These are phyloP conservation scores for Mamestra brassicae DNA, from an alignment of 2,888 invertebrate genomes.

Conservation along the genomic window DNA sequence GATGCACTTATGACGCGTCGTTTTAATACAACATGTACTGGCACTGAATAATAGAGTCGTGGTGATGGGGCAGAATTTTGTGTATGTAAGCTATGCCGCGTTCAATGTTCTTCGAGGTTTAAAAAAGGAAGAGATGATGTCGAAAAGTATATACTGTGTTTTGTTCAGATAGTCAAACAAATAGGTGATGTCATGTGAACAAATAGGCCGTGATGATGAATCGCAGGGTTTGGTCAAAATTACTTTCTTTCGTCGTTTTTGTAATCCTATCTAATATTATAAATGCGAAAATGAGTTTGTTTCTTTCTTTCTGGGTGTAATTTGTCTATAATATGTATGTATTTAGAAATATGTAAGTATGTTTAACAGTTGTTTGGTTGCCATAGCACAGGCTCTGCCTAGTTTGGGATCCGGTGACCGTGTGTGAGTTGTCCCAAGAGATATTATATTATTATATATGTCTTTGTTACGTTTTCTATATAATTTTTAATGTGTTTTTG, in stretches of 20 bases:
- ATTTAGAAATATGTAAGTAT: too few relatives aligned
- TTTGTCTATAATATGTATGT: too few relatives aligned
- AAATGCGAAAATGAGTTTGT: too few relatives aligned
- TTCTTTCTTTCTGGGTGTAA: too few relatives aligned
- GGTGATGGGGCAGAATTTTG: conserved; percentile 78
- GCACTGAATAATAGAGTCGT: conserved; percentile 85
- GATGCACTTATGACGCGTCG: conserved; percentile 77
- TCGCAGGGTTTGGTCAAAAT: not conserved
- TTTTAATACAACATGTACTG: conserved; percentile 76
- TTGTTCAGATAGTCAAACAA: not conserved
- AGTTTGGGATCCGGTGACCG: too few relatives aligned
- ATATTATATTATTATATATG: too few relatives aligned
- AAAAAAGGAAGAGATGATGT: conserved; percentile 11
- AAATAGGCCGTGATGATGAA: not conserved
- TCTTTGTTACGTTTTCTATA: too few relatives aligned
- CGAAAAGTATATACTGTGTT: conserved; percentile 12
- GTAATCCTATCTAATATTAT: not conserved
- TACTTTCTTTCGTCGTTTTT: not conserved
- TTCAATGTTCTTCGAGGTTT: conserved; percentile 34
- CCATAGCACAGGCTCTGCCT: too few relatives aligned
- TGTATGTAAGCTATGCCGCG: conserved; percentile 54
- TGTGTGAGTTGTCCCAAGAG: too few relatives aligned
- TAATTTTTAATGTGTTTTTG: too few relatives aligned
- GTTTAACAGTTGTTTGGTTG: too few relatives aligned
- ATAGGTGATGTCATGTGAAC: not conserved